A percentile compares a stretch with the other conserved stretches of the same genome.
phyloP scores from a whole-genome alignment of 2,113 vertebrate genomes.

The Ceratotherium simum region DNA sequence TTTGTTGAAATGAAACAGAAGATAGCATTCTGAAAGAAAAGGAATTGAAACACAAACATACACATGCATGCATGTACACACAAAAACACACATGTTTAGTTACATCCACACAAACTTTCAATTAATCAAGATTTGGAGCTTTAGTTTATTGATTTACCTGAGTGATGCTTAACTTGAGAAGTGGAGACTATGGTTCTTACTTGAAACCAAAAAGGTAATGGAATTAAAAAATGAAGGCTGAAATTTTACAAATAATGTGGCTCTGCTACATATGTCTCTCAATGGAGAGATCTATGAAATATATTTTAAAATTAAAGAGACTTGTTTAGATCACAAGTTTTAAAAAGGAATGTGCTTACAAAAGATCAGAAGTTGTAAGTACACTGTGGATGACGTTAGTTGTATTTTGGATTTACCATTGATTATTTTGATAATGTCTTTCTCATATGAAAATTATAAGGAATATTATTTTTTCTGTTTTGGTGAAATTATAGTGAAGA shows the following conservation, averaged over 20 bases:
- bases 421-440: not conserved
- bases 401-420: conserved; percentile 10
- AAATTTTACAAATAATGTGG: conserved; percentile 24
- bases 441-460: not conserved
- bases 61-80: not conserved
- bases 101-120: not conserved
- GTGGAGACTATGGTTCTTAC: not conserved
- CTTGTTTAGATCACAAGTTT: conserved; percentile 27
- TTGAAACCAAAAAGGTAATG: conserved; percentile 17
- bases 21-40: conserved; percentile 4
- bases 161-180: conserved; percentile 25
- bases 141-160: conserved; percentile 26
- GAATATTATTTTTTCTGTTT: not conserved
- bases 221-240: not conserved
- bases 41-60: not conserved
- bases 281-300: not conserved
- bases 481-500: conserved; percentile 21
- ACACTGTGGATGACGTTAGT: not conserved
- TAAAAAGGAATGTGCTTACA: not conserved
- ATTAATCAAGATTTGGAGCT: not conserved
- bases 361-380: not conserved
- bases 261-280: not conserved
- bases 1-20: not conserved
- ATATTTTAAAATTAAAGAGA: not conserved
- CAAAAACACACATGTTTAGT: not conserved